Conservation (phyloP, 2,888 invertebrate species). For the Catocala nupta region DNA sequence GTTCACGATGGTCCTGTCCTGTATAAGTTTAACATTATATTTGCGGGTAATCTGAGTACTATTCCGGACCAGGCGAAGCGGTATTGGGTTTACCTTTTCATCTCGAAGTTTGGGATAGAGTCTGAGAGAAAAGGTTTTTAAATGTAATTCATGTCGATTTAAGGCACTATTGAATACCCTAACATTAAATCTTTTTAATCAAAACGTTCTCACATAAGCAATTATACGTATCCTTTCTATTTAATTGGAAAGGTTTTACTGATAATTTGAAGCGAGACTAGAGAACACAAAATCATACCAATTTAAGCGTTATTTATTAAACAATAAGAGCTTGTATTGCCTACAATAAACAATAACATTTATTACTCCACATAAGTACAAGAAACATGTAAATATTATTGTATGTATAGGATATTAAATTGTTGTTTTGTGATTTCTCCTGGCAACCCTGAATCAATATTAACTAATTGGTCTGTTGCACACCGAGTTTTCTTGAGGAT, state of each 20-base stretch:
- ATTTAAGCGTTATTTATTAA: background rate
- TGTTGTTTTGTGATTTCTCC: conserved; percentile 63
- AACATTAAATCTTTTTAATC: no score
- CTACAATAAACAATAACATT: background rate
- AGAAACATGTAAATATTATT: conserved; percentile 8
- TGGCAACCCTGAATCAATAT: conserved; percentile 64
- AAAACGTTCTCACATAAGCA: no score
- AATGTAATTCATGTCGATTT: no score
- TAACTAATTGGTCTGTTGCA: conserved; percentile 39
- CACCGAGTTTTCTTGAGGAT: conserved; percentile 37
- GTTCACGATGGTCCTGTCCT: no score
- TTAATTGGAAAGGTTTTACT: background rate
- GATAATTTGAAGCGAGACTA: no score
- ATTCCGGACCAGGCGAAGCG: no score
- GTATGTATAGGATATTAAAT: conserved; percentile 38
- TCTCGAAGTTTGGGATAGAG: no score
- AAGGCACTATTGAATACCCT: no score
- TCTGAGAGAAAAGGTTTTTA: no score
- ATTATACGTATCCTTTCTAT: background rate
- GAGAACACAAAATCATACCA: background rate
- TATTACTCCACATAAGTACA: background rate
- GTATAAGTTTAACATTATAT: no score
- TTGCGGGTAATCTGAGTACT: no score
- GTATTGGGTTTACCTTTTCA: no score
- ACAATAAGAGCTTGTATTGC: background rate